phyloP scores from a whole-genome alignment of 2,113 vertebrate species.

The Fregetta grallaria region DNA sequence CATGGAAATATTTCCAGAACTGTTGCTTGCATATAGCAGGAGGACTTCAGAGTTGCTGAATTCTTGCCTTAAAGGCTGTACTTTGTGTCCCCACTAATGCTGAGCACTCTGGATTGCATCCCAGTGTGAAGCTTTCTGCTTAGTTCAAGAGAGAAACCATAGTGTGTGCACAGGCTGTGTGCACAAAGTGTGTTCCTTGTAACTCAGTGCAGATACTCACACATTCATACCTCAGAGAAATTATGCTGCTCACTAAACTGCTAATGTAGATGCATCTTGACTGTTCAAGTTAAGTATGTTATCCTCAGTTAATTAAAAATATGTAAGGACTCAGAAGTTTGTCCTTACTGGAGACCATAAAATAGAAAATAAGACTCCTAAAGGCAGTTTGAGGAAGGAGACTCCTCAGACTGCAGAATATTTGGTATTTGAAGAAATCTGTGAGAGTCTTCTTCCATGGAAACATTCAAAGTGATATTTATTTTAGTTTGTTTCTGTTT shows the following conservation, averaged over 20 bases:
- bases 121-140: not conserved
- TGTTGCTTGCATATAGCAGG: not conserved
- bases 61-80: not conserved
- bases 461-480: not conserved
- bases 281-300: not conserved
- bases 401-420: not conserved
- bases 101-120: not conserved
- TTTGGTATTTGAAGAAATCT: not conserved
- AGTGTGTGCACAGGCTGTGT: not conserved
- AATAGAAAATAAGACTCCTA: not conserved
- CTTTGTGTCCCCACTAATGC: not conserved
- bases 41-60: not conserved
- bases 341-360: not conserved
- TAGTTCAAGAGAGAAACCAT: not conserved
- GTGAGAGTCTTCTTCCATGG: not conserved
- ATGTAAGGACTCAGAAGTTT: not conserved
- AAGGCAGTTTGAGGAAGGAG: not conserved
- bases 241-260: not conserved
- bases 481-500: not conserved
- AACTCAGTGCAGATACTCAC: rapidly evolving
- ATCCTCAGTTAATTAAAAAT: not conserved
- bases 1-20: not conserved
- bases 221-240: not conserved
- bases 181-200: not conserved
- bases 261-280: not conserved